These are phyloP conservation scores for Zaprionus ghesquierei DNA, from an alignment of 1,140 invertebrate species.

Conservation along the genomic window DNA sequence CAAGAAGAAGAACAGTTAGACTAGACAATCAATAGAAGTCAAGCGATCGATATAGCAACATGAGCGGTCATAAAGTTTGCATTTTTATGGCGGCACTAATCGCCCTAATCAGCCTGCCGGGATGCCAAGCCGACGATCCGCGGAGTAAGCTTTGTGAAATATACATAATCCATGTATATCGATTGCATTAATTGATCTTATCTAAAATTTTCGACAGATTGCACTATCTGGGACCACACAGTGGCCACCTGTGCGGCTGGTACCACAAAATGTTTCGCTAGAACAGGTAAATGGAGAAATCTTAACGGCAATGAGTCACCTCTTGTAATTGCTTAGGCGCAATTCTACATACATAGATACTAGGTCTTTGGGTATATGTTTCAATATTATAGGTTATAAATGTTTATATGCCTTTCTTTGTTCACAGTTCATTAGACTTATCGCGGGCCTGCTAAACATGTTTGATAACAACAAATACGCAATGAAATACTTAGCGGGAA, in stretches of 20 bases:
- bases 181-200: background rate
- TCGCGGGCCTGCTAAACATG: background rate
- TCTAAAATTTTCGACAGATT: background rate
- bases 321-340: background rate
- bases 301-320: constrained; percentile 11
- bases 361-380: background rate
- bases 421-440: background rate
- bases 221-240: background rate
- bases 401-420: background rate
- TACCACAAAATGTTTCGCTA: background rate
- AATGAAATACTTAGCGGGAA: background rate
- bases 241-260: background rate
- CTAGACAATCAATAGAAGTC: background rate
- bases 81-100: constrained; percentile 29
- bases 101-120: background rate
- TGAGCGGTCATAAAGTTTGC: constrained; percentile 4
- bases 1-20: too few relatives aligned
- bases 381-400: background rate
- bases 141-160: constrained; percentile 6
- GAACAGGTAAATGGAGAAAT: constrained; percentile 8
- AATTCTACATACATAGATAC: background rate
- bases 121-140: background rate
- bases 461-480: constrained; percentile 2
- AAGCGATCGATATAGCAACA: constrained; percentile 5
- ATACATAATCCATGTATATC: background rate